A percentile compares a stretch with the other conserved stretches of the same genome.
phyloP scores from a whole-genome alignment of 2,797 vertebrate genomes.

The Aplochiton taeniatus region DNA sequence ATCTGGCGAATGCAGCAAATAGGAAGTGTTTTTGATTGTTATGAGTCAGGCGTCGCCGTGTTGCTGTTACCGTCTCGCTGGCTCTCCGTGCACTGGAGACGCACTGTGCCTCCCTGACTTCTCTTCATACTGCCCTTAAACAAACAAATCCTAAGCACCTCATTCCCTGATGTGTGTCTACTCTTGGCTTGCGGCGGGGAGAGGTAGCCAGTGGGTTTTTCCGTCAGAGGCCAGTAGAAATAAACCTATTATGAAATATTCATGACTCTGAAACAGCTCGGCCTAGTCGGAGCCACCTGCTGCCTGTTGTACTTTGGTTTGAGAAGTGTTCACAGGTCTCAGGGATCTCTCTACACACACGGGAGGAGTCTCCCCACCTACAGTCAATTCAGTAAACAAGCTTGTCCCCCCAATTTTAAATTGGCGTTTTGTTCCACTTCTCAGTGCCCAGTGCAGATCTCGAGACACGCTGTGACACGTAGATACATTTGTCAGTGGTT shows the following conservation, averaged over 20 bases:
- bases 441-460: neutral
- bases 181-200: slow-evolving; percentile 49
- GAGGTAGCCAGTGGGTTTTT: slow-evolving; percentile 42
- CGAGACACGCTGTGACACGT: slow-evolving; percentile 2
- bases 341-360: slow-evolving; percentile 37
- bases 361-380: neutral
- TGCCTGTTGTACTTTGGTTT: slow-evolving; percentile 41
- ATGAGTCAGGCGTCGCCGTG: too few relatives aligned
- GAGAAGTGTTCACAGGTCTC: slow-evolving; percentile 34
- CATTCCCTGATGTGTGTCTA: slow-evolving; percentile 6
- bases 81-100: slow-evolving; percentile 14
- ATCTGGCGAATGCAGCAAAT: too few relatives aligned
- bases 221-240: slow-evolving; percentile 44
- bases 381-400: slow-evolving; percentile 25
- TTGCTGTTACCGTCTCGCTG: too few relatives aligned
- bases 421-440: slow-evolving; percentile 23
- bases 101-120: slow-evolving; percentile 13
- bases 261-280: slow-evolving; percentile 49
- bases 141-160: neutral
- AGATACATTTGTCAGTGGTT: slow-evolving; percentile 7
- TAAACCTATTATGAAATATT: slow-evolving; percentile 61
- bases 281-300: slow-evolving; percentile 48
- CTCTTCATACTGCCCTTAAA: too few relatives aligned
- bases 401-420: slow-evolving; percentile 41
- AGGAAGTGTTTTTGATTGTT: too few relatives aligned